phyloP scores from a whole-genome alignment of 1,140 invertebrate genomes.

The Venustaconcha ellipsiformis region DNA sequence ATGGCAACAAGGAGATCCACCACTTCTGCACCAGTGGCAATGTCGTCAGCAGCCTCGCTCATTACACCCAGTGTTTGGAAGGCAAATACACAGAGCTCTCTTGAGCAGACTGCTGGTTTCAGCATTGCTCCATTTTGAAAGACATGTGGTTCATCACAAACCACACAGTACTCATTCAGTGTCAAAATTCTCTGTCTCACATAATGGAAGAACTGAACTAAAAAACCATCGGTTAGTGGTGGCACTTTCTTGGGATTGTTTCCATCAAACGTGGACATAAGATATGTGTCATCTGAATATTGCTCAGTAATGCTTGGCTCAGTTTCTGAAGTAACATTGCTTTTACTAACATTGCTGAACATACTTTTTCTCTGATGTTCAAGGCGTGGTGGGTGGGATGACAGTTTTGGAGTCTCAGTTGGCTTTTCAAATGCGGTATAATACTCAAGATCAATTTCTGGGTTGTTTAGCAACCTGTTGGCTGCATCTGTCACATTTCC shows the following conservation, averaged over 20 bases:
- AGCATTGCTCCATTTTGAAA: slow-evolving; percentile 64
- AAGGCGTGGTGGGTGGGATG: slow-evolving; percentile 11
- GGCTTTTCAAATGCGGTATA: no score
- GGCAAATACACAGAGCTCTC: slow-evolving; percentile 63
- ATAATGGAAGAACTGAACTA: slow-evolving; percentile 56
- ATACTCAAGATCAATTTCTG: slow-evolving; percentile 12
- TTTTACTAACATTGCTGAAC: background rate
- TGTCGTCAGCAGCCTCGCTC: slow-evolving; percentile 57
- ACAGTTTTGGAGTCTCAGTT: background rate
- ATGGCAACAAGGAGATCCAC: slow-evolving; percentile 61
- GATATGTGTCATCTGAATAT: slow-evolving; percentile 11
- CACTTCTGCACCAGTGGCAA: slow-evolving; percentile 62
- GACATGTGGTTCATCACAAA: slow-evolving; percentile 65
- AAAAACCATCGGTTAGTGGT: slow-evolving; percentile 22
- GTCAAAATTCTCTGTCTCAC: slow-evolving; percentile 58
- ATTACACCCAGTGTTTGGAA: slow-evolving; percentile 65
- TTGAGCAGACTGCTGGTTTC: slow-evolving; percentile 62
- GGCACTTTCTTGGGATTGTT: slow-evolving; percentile 17
- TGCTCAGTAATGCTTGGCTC: background rate
- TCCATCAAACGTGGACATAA: slow-evolving; percentile 26
- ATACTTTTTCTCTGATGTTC: slow-evolving; percentile 10
- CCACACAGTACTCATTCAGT: slow-evolving; percentile 64
- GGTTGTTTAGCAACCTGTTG: slow-evolving; percentile 34
- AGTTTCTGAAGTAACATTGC: slow-evolving; percentile 1
- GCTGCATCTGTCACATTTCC: slow-evolving; percentile 47